Percentiles rank a stretch among this genome's conserved stretches.
These are phyloP conservation scores for Mastacembelus armatus DNA, from an alignment of 2,797 vertebrate genomes.

Conservation along the genomic window DNA sequence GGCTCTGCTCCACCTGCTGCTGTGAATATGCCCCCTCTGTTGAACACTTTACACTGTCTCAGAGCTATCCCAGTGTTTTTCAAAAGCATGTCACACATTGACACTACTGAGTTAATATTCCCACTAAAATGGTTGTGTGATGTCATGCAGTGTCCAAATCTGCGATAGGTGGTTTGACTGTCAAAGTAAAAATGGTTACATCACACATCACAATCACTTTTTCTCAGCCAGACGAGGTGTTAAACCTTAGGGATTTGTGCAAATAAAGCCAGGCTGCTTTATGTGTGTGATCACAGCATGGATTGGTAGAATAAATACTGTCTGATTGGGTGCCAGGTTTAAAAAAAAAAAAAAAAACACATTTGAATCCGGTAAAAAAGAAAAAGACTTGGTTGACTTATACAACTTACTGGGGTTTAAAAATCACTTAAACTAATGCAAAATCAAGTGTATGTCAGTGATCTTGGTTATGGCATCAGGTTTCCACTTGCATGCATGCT, in stretches of 20 bases:
- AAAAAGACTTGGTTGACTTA: too few species aligned
- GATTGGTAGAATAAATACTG: conserved; percentile 15
- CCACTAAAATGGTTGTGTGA: conserved; percentile 1
- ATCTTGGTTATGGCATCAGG: conserved; percentile 12
- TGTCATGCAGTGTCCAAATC: neutral
- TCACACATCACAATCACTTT: conserved; percentile 71
- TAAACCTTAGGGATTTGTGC: conserved; percentile 56
- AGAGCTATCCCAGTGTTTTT: conserved; percentile 7
- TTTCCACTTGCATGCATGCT: conserved; percentile 1
- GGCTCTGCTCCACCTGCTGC: neutral
- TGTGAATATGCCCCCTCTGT: neutral
- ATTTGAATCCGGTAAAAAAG: conserved; percentile 7
- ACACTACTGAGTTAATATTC: conserved; percentile 15
- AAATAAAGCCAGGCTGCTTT: conserved; percentile 25
- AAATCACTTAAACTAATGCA: conserved; percentile 9
- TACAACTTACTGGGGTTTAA: neutral
- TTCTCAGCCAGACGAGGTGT: conserved; percentile 18
- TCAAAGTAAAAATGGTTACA: conserved; percentile 64
- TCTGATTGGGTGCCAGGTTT: conserved; percentile 31
- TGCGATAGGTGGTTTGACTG: conserved; percentile 46
- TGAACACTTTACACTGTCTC: conserved; percentile 6
- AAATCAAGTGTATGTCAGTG: conserved; percentile 18
- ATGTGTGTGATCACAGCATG: conserved; percentile 27
- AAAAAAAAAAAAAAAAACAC: conserved; percentile 4
- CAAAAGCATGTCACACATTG: conserved; percentile 12